A percentile compares a stretch with the other conserved stretches of the same genome.
Conservation (phyloP, 2,113 vertebrate species). For the Dasyprocta punctata region DNA sequence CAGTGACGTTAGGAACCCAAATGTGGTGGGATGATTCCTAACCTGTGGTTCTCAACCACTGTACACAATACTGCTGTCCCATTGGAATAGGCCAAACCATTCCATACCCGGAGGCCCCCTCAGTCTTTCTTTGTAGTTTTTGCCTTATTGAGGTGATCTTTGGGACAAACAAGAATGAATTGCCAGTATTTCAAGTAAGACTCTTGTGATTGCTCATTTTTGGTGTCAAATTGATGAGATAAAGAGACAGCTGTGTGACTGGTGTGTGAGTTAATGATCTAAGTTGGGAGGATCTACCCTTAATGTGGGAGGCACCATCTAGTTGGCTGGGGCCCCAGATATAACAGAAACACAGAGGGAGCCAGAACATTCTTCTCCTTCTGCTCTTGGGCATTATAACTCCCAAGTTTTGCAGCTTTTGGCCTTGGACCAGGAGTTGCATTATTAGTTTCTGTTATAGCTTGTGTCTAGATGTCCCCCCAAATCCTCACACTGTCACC, state of each 20-base stretch:
- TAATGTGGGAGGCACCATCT: too few species aligned
- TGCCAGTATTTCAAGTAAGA: too few species aligned
- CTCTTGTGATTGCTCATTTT: neutral
- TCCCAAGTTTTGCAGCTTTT: neutral
- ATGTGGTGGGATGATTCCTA: neutral
- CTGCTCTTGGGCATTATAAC: neutral
- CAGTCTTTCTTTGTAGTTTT: neutral
- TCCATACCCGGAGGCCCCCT: neutral
- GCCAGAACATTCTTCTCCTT: neutral
- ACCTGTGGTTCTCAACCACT: neutral
- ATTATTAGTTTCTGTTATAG: neutral
- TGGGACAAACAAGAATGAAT: neutral
- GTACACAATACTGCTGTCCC: neutral
- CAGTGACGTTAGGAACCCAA: too few species aligned
- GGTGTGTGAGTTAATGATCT: neutral
- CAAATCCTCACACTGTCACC: neutral
- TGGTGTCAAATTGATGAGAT: neutral
- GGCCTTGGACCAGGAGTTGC: neutral
- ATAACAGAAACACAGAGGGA: neutral
- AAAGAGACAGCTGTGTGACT: neutral
- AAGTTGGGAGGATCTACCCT: neutral
- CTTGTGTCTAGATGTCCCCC: neutral
- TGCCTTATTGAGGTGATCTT: neutral
- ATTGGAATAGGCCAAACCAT: neutral
- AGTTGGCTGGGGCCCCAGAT: neutral